Percentiles rank a stretch among this genome's conserved stretches.
Conservation (phyloP, 2,888 invertebrate genomes). For the Trissonchulus sp. region DNA sequence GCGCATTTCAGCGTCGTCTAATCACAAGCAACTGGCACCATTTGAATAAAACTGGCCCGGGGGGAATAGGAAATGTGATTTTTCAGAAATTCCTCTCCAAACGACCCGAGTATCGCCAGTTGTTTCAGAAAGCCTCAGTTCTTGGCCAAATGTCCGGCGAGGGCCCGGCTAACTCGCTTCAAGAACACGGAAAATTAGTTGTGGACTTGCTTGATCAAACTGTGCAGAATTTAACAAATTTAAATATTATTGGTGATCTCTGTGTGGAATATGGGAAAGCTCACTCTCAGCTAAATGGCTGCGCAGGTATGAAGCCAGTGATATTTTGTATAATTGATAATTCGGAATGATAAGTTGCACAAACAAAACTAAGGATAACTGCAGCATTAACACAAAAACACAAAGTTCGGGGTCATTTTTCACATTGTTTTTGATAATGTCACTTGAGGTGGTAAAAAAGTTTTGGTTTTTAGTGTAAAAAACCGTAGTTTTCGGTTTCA, state of each 20-base stretch:
- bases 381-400: too few species aligned
- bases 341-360: too few species aligned
- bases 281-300: neutral
- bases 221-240: neutral
- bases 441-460: too few species aligned
- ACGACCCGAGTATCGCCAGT: neutral
- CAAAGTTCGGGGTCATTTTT: too few species aligned
- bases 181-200: neutral
- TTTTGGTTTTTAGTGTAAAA: too few species aligned
- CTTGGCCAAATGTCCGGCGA: neutral
- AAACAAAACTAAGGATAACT: too few species aligned
- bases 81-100: neutral
- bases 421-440: too few species aligned
- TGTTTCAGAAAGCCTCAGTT: constrained; percentile 1
- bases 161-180: neutral
- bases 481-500: too few species aligned
- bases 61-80: neutral
- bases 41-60: constrained; percentile 10
- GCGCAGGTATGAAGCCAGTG: too few species aligned
- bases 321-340: too few species aligned
- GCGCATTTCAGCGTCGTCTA: neutral
- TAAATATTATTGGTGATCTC: neutral
- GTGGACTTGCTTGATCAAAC: constrained; percentile 6
- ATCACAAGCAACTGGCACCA: neutral
- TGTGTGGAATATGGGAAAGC: neutral